Evolutionary conservation across 2,113 vertebrate genomes (phyloP), one percentile per base, ranked within the genome.

Genomic region (Cercopithecus mona): DNA sequence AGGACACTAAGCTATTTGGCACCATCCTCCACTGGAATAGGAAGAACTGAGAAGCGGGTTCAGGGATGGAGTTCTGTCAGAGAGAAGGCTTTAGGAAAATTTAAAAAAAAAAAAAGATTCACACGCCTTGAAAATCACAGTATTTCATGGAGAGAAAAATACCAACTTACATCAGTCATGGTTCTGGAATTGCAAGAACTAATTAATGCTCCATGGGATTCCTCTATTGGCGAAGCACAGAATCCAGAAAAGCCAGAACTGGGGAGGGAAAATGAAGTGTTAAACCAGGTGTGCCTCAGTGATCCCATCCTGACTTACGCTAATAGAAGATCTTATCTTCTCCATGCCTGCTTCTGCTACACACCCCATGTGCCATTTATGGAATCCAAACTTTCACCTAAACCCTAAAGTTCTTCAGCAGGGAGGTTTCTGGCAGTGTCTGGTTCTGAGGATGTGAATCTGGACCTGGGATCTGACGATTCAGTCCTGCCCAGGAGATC

Each of bases 131-230:
- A 93, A 93, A 50, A 45, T 66, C 50, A 90, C 55, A 89, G 5
- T 82, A 90, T 83, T 88, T 95, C 68, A 85, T 92, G 55, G 13
- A 80, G 32, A 85, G 17, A 73, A 85, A 95, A 93, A 93, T 32
- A 50, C 9, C 78, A 93, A 95, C 97, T 97, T 97, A 97, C 93
- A 11, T 94, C 59, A 86, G 93, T 90, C 95, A 93, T 97, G 50
- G 75, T 90, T 90, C 48, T 76, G 48, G 43, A 95, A 90, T 3
- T 61, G 50, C n/a, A 81, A 86, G 73, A 68, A 68, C 17, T 81
- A 61, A 81, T 93, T 82, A 96, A 70, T 40, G 22, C 27, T 90
- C 93, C 75, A 90, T 87, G 22, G 18, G 10, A 18, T 64, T 93
- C 80, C 68, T 87, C 81, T 78, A 78, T 10, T 72, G 90, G 40